These are phyloP conservation scores for Philotrypesis tridentata DNA, from an alignment of 1,140 invertebrate genomes.

Conservation along the genomic window DNA sequence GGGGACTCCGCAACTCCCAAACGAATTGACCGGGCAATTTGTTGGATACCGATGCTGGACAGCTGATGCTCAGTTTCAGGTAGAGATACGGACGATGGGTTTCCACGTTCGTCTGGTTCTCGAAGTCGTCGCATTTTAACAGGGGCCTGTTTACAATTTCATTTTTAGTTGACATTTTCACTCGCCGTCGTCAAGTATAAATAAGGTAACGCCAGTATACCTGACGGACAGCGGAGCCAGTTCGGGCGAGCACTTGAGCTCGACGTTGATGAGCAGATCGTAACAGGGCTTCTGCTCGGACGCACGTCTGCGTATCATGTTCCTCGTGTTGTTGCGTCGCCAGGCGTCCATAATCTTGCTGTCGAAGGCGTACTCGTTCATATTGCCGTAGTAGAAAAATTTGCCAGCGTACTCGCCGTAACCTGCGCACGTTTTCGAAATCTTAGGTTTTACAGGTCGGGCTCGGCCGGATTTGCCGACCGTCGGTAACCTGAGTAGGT, in stretches of 20 bases:
- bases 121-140: slow-evolving; percentile 60
- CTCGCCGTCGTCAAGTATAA: not conserved
- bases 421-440: not conserved
- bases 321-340: not conserved
- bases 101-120: slow-evolving; percentile 40
- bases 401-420: slow-evolving; percentile 68
- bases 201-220: not conserved
- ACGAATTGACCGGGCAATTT: slow-evolving; percentile 63
- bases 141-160: slow-evolving; percentile 39
- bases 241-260: slow-evolving; percentile 67
- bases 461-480: no score
- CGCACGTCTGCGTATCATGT: slow-evolving; percentile 16
- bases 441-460: not conserved
- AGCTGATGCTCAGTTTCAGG: slow-evolving; percentile 60
- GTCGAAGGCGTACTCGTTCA: slow-evolving; percentile 68
- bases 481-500: slow-evolving; percentile 62
- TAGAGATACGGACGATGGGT: slow-evolving; percentile 59
- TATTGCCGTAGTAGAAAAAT: slow-evolving; percentile 70
- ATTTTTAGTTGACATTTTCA: not conserved
- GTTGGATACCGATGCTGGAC: slow-evolving; percentile 61
- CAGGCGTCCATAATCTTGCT: slow-evolving; percentile 30
- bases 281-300: slow-evolving; percentile 46
- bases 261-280: slow-evolving; percentile 61
- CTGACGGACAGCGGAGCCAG: slow-evolving; percentile 63
- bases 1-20: slow-evolving; percentile 59